phyloP scores from a whole-genome alignment of 1,140 invertebrate species.

The Drosophila tsacasi region DNA sequence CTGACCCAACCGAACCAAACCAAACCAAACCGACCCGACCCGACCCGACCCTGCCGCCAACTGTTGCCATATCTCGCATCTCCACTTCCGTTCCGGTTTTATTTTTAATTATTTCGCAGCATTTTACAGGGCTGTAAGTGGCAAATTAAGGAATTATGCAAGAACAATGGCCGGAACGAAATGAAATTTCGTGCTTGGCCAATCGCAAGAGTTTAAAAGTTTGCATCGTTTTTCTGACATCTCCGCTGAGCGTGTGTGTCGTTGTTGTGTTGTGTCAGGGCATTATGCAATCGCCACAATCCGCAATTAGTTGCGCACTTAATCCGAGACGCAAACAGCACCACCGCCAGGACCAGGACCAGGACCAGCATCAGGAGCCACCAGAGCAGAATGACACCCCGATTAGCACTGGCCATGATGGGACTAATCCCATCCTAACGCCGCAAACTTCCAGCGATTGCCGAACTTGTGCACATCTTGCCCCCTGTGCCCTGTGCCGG shows the following conservation, averaged over 20 bases:
- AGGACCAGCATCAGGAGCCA: conserved; percentile 2
- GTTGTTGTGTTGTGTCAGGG: conserved; percentile 1
- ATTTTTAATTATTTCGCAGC: conserved; percentile 17
- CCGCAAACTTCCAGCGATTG: conserved; percentile 12
- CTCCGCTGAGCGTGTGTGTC: conserved; percentile 28
- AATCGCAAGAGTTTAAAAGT: conserved; percentile 54
- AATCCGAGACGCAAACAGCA: conserved; percentile 47
- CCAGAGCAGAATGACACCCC: conserved; percentile 35
- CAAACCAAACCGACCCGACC: not conserved
- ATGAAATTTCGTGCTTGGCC: conserved; percentile 59
- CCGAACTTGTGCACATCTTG: conserved; percentile 19
- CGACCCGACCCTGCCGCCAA: conserved; percentile 8
- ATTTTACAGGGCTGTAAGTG: conserved; percentile 24
- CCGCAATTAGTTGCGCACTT: conserved; percentile 62
- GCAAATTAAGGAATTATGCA: conserved; percentile 23
- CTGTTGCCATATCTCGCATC: conserved; percentile 9
- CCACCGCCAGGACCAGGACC: not conserved
- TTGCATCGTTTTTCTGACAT: conserved; percentile 50
- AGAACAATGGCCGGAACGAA: conserved; percentile 13
- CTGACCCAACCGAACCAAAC: not conserved
- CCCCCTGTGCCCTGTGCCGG: not conserved
- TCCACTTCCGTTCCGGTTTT: conserved; percentile 6
- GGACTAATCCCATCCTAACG: conserved; percentile 16
- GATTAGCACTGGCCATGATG: conserved; percentile 32
- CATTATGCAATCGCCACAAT: conserved; percentile 41